A percentile compares a stretch with the other conserved stretches of the same genome.
Evolutionary conservation across 1,140 invertebrate genomes (phyloP).

Genomic region (Amphibalanus amphitrite): DNA sequence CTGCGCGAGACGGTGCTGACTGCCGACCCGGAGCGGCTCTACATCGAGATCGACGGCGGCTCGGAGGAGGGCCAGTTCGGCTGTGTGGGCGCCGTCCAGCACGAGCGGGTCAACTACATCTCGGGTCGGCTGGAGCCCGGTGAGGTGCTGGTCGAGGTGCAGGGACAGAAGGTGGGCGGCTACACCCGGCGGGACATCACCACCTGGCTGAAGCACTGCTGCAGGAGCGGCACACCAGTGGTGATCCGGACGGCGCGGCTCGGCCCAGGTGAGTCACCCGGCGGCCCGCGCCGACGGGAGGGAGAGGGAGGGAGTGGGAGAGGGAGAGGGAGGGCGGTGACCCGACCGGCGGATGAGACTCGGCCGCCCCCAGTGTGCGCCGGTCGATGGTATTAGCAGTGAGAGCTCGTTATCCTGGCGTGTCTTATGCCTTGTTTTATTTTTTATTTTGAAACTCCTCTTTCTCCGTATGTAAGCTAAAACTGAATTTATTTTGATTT

Average conservation of each 20-base stretch:
- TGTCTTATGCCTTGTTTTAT: too few species aligned
- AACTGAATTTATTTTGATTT: too few species aligned
- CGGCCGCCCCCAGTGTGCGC: too few species aligned
- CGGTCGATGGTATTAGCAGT: too few species aligned
- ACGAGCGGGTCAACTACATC: slow-evolving; percentile 29
- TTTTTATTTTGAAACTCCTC: too few species aligned
- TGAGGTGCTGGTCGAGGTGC: slow-evolving; percentile 41
- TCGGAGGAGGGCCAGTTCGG: neutral
- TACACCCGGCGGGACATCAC: slow-evolving; percentile 40
- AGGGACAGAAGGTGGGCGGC: slow-evolving; percentile 43
- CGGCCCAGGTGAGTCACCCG: neutral
- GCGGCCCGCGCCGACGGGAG: too few species aligned
- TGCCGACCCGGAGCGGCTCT: neutral
- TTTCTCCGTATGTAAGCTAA: too few species aligned
- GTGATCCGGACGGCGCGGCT: slow-evolving; percentile 29
- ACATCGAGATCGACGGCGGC: neutral
- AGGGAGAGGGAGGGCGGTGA: too few species aligned
- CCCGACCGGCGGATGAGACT: too few species aligned
- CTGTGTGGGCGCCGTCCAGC: slow-evolving; percentile 21
- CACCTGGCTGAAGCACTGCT: slow-evolving; percentile 39
- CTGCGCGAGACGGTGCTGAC: neutral
- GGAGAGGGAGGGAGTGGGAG: too few species aligned
- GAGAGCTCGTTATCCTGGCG: too few species aligned
- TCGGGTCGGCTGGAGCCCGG: slow-evolving; percentile 26
- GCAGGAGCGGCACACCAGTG: slow-evolving; percentile 35